Conservation (phyloP, 2,113 vertebrate genomes). For the Strix uralensis region DNA sequence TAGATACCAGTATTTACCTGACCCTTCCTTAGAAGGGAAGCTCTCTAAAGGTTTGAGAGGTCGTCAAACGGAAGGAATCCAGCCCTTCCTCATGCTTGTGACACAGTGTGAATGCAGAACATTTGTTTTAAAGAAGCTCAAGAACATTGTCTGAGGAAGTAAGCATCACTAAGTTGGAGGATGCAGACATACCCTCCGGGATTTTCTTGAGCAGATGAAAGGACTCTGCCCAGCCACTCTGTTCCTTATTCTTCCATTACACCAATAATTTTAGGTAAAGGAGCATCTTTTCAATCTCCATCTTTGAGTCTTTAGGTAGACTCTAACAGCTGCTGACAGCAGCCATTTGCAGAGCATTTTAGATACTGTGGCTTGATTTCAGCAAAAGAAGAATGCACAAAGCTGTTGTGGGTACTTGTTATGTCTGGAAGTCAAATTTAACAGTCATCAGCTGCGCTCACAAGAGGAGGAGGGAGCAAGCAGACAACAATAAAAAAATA, state of each 20-base stretch:
- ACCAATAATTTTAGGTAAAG: not conserved
- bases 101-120: accelerated
- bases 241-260: not conserved
- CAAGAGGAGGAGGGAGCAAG: not conserved
- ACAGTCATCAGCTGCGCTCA: not conserved
- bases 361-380: not conserved
- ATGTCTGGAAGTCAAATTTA: not conserved
- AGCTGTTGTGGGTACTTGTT: not conserved
- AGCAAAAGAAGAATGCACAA: not conserved
- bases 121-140: not conserved
- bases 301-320: not conserved
- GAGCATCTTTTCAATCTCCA: not conserved
- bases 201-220: not conserved
- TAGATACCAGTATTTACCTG: not conserved
- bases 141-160: not conserved
- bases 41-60: not conserved
- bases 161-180: not conserved
- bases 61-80: not conserved
- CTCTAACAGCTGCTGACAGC: not conserved
- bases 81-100: not conserved
- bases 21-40: not conserved
- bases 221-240: not conserved
- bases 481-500: not conserved
- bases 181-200: accelerated
- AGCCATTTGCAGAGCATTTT: not conserved